Percentiles rank a stretch among this genome's conserved stretches.
phyloP scores from a whole-genome alignment of 1,140 invertebrate genomes.

The Orchestia grillus region DNA sequence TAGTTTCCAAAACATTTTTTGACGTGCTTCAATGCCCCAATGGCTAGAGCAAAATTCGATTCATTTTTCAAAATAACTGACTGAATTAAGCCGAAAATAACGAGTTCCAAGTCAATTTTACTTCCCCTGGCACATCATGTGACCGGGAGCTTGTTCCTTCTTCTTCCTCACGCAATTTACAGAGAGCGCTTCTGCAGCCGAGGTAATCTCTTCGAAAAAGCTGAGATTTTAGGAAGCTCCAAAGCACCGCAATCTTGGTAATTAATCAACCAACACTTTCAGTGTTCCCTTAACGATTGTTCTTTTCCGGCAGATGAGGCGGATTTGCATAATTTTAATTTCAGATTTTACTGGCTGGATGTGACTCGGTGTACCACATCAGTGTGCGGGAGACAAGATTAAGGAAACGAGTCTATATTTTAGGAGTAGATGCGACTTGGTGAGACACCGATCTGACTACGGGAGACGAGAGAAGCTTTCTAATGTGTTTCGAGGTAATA shows the following conservation, averaged over 20 bases:
- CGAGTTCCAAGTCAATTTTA: background rate
- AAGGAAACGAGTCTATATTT: background rate
- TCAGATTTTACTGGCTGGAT: conserved; percentile 24
- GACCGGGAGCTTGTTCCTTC: background rate
- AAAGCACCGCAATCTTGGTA: conserved; percentile 46
- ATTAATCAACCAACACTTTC: conserved; percentile 50
- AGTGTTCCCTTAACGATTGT: conserved; percentile 44
- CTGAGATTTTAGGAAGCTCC: conserved; percentile 38
- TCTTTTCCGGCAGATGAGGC: background rate
- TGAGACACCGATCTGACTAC: background rate
- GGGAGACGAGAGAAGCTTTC: too few relatives aligned
- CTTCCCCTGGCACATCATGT: background rate
- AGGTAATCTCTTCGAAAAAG: conserved; percentile 40
- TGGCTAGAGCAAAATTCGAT: background rate
- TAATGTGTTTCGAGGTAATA: background rate
- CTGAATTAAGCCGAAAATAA: background rate
- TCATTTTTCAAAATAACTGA: background rate
- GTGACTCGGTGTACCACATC: background rate
- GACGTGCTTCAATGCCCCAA: too few relatives aligned
- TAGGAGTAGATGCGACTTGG: background rate
- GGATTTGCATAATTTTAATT: conserved; percentile 54
- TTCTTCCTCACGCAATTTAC: background rate
- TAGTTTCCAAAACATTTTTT: too few relatives aligned
- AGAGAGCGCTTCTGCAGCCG: background rate
- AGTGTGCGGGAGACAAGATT: background rate